Evolutionary conservation across 2,888 invertebrate genomes (phyloP).

Genomic region (Tanypteryx hageni): DNA sequence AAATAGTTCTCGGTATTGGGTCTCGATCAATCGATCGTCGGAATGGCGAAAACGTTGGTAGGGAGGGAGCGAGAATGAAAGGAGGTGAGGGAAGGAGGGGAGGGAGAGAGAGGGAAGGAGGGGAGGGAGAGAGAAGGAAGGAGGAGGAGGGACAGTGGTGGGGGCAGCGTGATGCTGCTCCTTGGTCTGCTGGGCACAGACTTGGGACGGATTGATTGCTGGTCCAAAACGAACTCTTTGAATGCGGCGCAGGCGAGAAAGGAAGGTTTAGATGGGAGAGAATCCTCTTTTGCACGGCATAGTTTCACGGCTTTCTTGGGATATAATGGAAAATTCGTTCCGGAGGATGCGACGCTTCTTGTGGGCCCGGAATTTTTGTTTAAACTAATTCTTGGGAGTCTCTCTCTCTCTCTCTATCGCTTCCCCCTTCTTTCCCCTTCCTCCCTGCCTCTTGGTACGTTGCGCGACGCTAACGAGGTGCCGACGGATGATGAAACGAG

Average conservation of each 20-base stretch:
- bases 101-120: background rate
- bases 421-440: background rate
- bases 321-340: conserved; percentile 20
- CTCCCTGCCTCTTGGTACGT: background rate
- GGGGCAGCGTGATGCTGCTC: background rate
- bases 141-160: background rate
- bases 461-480: background rate
- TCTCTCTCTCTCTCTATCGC: background rate
- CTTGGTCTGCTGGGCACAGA: conserved; percentile 44
- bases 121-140: background rate
- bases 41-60: background rate
- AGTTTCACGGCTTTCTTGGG: conserved; percentile 31
- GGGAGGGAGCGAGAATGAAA: background rate
- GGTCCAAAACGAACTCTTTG: conserved; percentile 10
- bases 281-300: background rate
- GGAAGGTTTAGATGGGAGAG: no score
- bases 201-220: conserved; percentile 38
- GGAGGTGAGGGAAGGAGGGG: background rate
- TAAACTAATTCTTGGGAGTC: conserved; percentile 21
- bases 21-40: conserved; percentile 43
- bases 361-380: background rate
- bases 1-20: conserved; percentile 48
- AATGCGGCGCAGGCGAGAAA: background rate
- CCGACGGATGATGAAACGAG: no score
- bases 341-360: conserved; percentile 9